Evolutionary conservation across 1,140 invertebrate genomes (phyloP).

Genomic region (Belonocnema kinseyi): DNA sequence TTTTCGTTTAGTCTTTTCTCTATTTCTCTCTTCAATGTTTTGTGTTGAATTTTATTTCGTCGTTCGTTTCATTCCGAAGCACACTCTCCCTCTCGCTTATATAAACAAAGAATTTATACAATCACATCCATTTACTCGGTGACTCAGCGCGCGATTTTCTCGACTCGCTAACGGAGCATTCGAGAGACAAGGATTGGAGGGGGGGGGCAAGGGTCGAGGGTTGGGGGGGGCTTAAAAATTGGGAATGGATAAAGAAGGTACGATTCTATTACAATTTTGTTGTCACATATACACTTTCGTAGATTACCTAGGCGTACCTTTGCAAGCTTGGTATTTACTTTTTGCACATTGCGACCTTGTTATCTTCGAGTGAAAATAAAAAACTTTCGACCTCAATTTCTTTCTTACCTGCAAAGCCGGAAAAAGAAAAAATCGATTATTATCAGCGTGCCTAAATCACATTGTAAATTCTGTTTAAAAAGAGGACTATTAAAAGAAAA

Average conservation of each 20-base stretch:
- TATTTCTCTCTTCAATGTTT: conserved; percentile 9
- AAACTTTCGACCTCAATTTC: background rate
- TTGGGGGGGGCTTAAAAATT: background rate
- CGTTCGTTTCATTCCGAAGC: conserved; percentile 31
- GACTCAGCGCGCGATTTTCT: conserved; percentile 11
- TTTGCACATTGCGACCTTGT: background rate
- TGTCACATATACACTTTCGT: conserved; percentile 19
- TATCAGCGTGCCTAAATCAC: background rate
- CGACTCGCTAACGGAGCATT: conserved; percentile 1
- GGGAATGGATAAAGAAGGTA: background rate
- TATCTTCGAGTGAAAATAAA: conserved; percentile 26
- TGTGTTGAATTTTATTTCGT: background rate
- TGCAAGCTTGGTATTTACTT: conserved; percentile 23
- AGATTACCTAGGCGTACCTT: conserved; percentile 11
- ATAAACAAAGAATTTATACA: conserved; percentile 44
- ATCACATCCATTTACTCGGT: conserved; percentile 37
- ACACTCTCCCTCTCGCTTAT: conserved; percentile 28
- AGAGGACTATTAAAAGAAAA: background rate
- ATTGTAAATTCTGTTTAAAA: background rate
- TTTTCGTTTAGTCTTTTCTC: conserved; percentile 13
- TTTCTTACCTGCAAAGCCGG: background rate
- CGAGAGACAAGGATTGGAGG: too few relatives aligned
- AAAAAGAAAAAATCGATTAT: background rate
- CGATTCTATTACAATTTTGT: conserved; percentile 1
- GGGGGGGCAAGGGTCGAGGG: too few relatives aligned